Percentiles rank a stretch among this genome's conserved stretches.
Conservation (phyloP, 2,888 invertebrate genomes). For the Xestia c-nigrum region DNA sequence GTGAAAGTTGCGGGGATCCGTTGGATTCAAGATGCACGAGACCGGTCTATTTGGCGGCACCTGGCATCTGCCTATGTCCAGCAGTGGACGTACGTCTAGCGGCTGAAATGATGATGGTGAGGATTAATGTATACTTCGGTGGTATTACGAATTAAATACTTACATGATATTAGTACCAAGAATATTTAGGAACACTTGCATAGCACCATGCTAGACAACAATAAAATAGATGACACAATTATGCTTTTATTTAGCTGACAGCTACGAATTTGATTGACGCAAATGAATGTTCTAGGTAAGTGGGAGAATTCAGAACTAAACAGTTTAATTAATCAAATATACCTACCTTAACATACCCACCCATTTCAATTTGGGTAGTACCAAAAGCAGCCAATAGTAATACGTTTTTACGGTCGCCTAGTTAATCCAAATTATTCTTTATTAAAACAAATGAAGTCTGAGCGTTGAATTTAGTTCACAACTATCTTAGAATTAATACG, state of each 20-base stretch:
- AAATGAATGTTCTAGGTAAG: neutral
- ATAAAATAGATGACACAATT: too few relatives aligned
- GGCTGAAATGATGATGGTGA: too few relatives aligned
- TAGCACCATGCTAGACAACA: too few relatives aligned
- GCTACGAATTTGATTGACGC: neutral
- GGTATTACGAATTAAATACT: too few relatives aligned
- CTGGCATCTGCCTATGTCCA: too few relatives aligned
- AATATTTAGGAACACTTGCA: too few relatives aligned
- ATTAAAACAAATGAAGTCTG: neutral
- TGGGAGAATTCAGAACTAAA: neutral
- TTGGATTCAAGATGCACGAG: too few relatives aligned
- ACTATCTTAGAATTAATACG: constrained; percentile 1
- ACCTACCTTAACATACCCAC: too few relatives aligned
- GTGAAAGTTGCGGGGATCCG: too few relatives aligned
- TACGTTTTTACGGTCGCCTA: neutral
- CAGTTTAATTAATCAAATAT: neutral
- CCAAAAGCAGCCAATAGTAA: neutral
- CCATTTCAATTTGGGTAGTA: neutral
- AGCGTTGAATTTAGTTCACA: constrained; percentile 9
- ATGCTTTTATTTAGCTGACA: neutral
- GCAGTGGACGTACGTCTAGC: too few relatives aligned
- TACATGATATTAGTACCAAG: too few relatives aligned
- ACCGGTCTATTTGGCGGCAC: too few relatives aligned
- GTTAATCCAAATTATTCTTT: neutral
- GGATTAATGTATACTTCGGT: neutral